Percentiles rank a stretch among this genome's conserved stretches.
These are phyloP conservation scores for Falco columbarius DNA, from an alignment of 2,797 vertebrate species.

Conservation along the genomic window DNA sequence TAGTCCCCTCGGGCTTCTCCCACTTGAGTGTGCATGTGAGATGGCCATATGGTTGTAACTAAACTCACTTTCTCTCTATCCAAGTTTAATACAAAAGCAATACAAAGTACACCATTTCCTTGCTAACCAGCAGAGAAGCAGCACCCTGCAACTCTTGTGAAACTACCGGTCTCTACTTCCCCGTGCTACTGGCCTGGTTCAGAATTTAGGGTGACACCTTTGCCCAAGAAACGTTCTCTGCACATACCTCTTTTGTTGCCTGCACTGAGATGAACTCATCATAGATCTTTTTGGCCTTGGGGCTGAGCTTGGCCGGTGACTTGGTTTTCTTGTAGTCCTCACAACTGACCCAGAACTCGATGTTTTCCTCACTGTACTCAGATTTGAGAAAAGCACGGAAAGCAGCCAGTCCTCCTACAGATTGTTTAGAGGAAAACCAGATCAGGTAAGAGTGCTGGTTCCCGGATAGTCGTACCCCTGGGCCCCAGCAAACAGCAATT, in stretches of 20 bases:
- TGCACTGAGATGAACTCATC: conserved; percentile 85
- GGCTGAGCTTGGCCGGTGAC: conserved; percentile 72
- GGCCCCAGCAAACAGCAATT: background rate
- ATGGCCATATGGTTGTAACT: background rate
- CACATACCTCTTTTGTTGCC: conserved; percentile 85
- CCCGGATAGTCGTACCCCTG: background rate
- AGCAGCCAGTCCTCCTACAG: conserved; percentile 82
- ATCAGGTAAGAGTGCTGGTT: background rate
- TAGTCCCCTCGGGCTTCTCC: background rate
- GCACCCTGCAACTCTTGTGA: background rate
- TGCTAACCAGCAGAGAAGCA: background rate
- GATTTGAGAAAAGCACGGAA: conserved; percentile 87
- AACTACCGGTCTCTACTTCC: background rate
- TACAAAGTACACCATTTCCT: background rate
- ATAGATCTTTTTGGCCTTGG: conserved; percentile 86
- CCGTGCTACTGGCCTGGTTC: background rate
- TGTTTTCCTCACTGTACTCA: conserved; percentile 93
- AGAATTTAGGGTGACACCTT: background rate
- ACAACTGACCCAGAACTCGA: conserved; percentile 92
- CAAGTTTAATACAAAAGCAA: background rate
- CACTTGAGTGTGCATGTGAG: background rate
- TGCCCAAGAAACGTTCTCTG: background rate
- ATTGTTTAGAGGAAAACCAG: background rate
- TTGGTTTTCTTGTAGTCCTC: conserved; percentile 87
- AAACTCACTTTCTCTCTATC: background rate